Base-by-base conservation (phyloP, 2,113 vertebrate species). In the Cavia porcellus region DNA sequence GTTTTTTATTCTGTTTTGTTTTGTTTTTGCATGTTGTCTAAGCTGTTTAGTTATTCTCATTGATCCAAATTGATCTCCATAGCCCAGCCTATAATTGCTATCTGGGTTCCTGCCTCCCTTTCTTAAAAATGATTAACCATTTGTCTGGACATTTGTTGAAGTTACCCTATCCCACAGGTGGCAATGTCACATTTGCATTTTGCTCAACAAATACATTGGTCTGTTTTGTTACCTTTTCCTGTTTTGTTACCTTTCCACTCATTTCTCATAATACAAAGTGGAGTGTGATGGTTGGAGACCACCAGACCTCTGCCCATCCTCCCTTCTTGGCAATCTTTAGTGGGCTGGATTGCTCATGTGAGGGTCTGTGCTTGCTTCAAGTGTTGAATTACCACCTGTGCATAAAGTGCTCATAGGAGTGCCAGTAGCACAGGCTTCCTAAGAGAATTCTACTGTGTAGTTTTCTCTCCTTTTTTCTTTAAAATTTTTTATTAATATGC, bases 131-230 rank as follows among this genome's bases (percentile, higher is more conserved):
- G 11, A 90, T 81, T 82, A 95, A 70, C 38, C 32, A 88, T 55
- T 90, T 94, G 35, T 38, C 70, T 72, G 62, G 50, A 70, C 28
- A 77, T 42, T 92, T 62, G 30, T 45, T 86, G 28, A 94, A 96
- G 70, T 55, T 47, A 61, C 87, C 12, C 6, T 92, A 89, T 90
- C 42, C 50, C 80, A 22, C 62, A 70, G 61, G 20, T 96, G 93
- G 92, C 68, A 95, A 92, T 77, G 86, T 77, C 64, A 90, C 52
- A 61, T 62, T 81, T 93, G 38, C 50, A 14, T 93, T 90, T 93
- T 66, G 57, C 88, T 89, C 10, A 77, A 61, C 22, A 92, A 96
- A 66, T 62, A 52, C 11, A 38, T 7, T 57, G 75, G 5, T 80
- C 20, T 89, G 0, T 89, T 87, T 93, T 50, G 25, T 28, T 83